Base-by-base conservation (phyloP, 2,113 vertebrate species). In the Todiramphus chloris region DNA sequence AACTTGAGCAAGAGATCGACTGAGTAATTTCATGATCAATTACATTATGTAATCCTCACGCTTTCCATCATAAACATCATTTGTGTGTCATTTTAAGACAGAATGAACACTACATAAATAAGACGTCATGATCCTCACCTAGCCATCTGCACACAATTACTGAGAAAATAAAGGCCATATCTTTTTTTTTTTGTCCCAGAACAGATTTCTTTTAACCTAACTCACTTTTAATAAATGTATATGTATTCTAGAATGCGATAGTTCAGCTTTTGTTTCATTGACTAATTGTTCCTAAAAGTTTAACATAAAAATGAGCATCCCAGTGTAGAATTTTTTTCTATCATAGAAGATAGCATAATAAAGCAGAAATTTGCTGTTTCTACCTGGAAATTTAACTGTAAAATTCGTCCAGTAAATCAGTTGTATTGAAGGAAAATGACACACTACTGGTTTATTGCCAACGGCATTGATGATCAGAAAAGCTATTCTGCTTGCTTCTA, bases 341-440 rank as follows among this genome's bases (percentile, higher is more conserved):
- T 66, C 50, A 58, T 9, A 92, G 56, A 73, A 90, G 44, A 70
- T 12, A 73, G 20, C 20, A 83, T 18, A 83, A 85, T 18, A 83
- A 85, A 27, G 11, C 30, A 89, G 63, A 91, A 83, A 76, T 66
- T 41, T 60, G 19, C 10, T 85, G 17, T 68, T 96, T 92, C 39
- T 48, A 63, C 33, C 55, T 51, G 56, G 64, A 93, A 93, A 77
- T 90, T 13, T 80, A 77, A 77, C 58, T 51, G 41, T 46, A 82
- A 90, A 90, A 72, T 60, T 90, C 55, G 77, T 90, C 33, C 58
- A 91, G 31, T 96, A 94, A 81, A 89, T 67, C 73, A 78, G 18
- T 74, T 91, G 62, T 74, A 92, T 92, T 69, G 81, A 53, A 74
- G n/a, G 50, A 81, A 94, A 94, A 72, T 55, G 11, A 75, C 62